Evolutionary conservation across 2,888 invertebrate genomes (phyloP).

Genomic region (Holacanthella duospinosa): DNA sequence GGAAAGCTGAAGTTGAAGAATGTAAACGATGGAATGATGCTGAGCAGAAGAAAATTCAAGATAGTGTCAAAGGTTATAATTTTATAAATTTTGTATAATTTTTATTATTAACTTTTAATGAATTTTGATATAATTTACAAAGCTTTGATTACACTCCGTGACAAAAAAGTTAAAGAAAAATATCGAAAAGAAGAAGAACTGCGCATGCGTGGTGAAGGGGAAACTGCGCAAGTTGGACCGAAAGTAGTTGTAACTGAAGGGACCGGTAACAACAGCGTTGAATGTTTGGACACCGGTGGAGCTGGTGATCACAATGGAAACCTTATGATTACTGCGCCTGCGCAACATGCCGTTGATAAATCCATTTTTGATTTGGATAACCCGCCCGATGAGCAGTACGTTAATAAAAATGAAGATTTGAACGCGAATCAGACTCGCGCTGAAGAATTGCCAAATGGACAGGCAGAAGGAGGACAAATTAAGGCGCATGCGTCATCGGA

Average conservation of each 20-base stretch:
- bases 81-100: too few species aligned
- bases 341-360: too few species aligned
- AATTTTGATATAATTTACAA: too few species aligned
- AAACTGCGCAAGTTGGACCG: too few species aligned
- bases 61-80: slow-evolving; percentile 61
- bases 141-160: not conserved
- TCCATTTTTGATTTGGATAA: too few species aligned
- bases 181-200: not conserved
- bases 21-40: slow-evolving; percentile 58
- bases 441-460: too few species aligned
- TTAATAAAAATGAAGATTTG: too few species aligned
- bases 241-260: not conserved
- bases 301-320: not conserved
- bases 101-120: not conserved
- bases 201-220: not conserved
- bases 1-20: slow-evolving; percentile 57
- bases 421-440: too few species aligned
- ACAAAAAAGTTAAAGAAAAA: not conserved
- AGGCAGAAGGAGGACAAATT: too few species aligned
- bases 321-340: too few species aligned
- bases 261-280: not conserved
- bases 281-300: not conserved
- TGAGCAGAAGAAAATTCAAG: slow-evolving; percentile 60
- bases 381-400: too few species aligned
- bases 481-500: too few species aligned